These are phyloP conservation scores for Centroberyx gerrardi DNA, from an alignment of 2,797 vertebrate species.

Conservation along the genomic window DNA sequence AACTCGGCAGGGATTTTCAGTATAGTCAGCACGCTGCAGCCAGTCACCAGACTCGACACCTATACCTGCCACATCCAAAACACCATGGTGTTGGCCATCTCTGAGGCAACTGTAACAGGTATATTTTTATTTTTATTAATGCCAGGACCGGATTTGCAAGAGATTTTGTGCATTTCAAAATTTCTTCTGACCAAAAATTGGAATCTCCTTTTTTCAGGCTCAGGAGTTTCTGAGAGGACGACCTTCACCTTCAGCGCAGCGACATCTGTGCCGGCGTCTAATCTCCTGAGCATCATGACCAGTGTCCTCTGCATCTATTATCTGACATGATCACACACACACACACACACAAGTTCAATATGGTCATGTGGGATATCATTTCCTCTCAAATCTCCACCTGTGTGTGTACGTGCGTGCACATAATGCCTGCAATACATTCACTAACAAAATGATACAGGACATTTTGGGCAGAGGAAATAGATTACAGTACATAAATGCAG, in stretches of 20 bases:
- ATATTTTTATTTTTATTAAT: neutral
- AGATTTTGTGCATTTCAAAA: neutral
- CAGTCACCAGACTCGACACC: slow-evolving; percentile 56
- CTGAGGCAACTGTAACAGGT: slow-evolving; percentile 86
- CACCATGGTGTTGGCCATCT: slow-evolving; percentile 80
- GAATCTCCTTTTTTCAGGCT: slow-evolving; percentile 47
- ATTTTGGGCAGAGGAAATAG: no score
- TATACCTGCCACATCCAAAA: slow-evolving; percentile 88
- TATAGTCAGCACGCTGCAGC: slow-evolving; percentile 78
- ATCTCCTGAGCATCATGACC: slow-evolving; percentile 2
- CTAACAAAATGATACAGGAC: no score
- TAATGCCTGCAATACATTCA: no score
- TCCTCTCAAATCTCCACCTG: no score
- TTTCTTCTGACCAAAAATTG: neutral
- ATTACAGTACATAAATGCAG: no score
- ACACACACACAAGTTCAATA: no score
- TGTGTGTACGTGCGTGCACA: no score
- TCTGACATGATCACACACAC: slow-evolving; percentile 70
- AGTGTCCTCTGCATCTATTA: slow-evolving; percentile 34
- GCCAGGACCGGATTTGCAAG: neutral
- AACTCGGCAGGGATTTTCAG: slow-evolving; percentile 73
- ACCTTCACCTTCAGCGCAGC: slow-evolving; percentile 67
- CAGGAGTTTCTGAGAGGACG: slow-evolving; percentile 37
- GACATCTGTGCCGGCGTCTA: slow-evolving; percentile 29
- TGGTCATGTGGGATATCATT: no score